Base-by-base conservation (phyloP, 2,888 invertebrate species). In the Dyspetes luteomarginatus region DNA sequence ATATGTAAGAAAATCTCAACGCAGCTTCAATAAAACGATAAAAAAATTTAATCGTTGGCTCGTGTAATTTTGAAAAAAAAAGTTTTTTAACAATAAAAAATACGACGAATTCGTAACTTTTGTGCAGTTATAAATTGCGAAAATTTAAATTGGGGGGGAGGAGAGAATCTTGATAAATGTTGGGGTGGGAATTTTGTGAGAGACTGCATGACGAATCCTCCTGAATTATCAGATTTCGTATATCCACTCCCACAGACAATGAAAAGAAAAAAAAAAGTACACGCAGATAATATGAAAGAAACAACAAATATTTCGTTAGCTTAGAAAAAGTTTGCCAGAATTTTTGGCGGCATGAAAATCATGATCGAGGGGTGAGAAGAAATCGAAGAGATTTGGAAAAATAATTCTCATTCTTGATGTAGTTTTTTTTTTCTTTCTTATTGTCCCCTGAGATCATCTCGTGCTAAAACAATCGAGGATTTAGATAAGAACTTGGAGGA, bases 181-280 rank as follows among this genome's bases (percentile, higher is more conserved):
- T 55, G 7, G 55, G 58, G 52, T 15, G 19, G 3, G 56, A 55
- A 45, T 72, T 36, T 50, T 15, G 62, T 62, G 58, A 65, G 69
- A 75, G 58, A 65, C 72, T 79, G 73, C 76, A 65, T 73, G 82
- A 80, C 45, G 62, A 72, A 76, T 81, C 72, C 72, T 76, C 72
- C 60, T 80, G 55, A 67, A 56, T 45, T 64, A 80, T 76, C 80
- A 64, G 76, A 82, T 82, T 73, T 82, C 81, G 73, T 69, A 69
- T 69, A 76, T 43, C 56, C 60, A 58, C 76, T 72, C 68, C 76
- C 68, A 56, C 72, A 76, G 68, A 62, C 67, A 65, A 56, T 7
- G 15, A 55, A 30, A 60, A 19, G 3, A 22, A 52, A 36, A 41
- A 36, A 50, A 60, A n/a, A 28, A 30, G 17, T 9, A 15, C 12